A percentile compares a stretch with the other conserved stretches of the same genome.
phyloP scores from a whole-genome alignment of 2,888 invertebrate genomes.

The Alitta virens region DNA sequence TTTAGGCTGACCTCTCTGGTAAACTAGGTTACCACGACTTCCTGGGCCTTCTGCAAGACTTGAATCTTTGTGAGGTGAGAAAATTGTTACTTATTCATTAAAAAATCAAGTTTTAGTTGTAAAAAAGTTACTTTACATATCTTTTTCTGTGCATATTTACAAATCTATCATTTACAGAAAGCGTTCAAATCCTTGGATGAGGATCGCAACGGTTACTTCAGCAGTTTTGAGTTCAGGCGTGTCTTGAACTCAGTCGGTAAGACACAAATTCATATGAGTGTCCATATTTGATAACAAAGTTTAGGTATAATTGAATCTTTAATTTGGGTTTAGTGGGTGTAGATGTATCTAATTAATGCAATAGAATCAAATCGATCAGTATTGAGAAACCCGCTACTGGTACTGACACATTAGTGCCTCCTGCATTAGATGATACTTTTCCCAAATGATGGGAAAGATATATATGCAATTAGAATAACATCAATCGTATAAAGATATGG shows the following conservation, averaged over 20 bases:
- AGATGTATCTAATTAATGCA: too few species aligned
- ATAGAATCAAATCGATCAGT: too few species aligned
- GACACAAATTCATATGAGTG: too few species aligned
- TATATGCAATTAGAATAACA: too few species aligned
- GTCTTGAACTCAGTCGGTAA: constrained; percentile 26
- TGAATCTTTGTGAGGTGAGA: constrained; percentile 6
- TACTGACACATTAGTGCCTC: too few species aligned
- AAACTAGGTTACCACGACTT: constrained; percentile 9
- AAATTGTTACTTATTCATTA: background rate
- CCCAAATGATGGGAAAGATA: too few species aligned
- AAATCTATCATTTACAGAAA: constrained; percentile 2
- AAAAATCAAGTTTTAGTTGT: background rate
- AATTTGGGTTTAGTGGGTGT: too few species aligned
- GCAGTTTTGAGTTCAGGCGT: constrained; percentile 28
- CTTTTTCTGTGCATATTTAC: background rate
- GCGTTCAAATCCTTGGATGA: constrained; percentile 21
- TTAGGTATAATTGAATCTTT: too few species aligned
- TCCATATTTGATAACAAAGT: too few species aligned
- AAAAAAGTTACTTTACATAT: background rate
- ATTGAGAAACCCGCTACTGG: too few species aligned
- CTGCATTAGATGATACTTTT: too few species aligned
- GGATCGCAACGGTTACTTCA: constrained; percentile 29
- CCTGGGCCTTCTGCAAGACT: background rate
- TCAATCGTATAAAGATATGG: too few species aligned
- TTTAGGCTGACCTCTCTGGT: constrained; percentile 10